These are phyloP conservation scores for zebrafish (Danio rerio) DNA, from an alignment of 2,113 vertebrate genomes.

Conservation along the genomic window DNA sequence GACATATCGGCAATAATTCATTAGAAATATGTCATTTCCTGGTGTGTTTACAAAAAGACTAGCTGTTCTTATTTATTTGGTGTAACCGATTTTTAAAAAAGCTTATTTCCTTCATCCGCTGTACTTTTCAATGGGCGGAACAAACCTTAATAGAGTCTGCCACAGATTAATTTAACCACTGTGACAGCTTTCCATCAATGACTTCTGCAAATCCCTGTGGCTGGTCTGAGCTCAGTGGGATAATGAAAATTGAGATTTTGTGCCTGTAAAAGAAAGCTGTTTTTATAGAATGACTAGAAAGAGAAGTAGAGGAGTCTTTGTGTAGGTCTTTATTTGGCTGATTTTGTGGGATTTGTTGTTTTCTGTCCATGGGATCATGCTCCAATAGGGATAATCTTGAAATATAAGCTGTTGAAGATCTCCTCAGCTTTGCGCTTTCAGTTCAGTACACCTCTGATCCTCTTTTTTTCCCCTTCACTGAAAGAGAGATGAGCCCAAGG, in stretches of 20 bases:
- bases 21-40: not conserved
- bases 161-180: slow-evolving; percentile 19
- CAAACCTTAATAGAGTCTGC: slow-evolving; percentile 27
- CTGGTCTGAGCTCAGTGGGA: slow-evolving; percentile 12
- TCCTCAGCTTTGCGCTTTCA: not conserved
- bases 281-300: not conserved
- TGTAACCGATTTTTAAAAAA: not conserved
- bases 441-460: not conserved
- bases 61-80: slow-evolving; percentile 28
- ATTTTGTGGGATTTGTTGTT: slow-evolving; percentile 40
- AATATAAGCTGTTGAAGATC: slow-evolving; percentile 40
- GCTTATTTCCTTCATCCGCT: slow-evolving; percentile 1
- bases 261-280: slow-evolving; percentile 20
- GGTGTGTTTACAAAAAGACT: not conserved
- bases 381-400: slow-evolving; percentile 29
- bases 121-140: slow-evolving; percentile 8
- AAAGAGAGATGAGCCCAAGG: not conserved
- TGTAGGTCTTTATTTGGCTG: not conserved
- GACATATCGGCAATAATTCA: not conserved
- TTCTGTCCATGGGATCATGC: slow-evolving; percentile 17
- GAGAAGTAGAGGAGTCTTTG: not conserved
- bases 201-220: slow-evolving; percentile 22
- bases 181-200: slow-evolving; percentile 25
- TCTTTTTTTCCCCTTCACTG: not conserved
- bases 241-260: slow-evolving; percentile 27